Evolutionary conservation across 1,140 invertebrate species (phyloP).

Genomic region (Drosophila bocki): DNA sequence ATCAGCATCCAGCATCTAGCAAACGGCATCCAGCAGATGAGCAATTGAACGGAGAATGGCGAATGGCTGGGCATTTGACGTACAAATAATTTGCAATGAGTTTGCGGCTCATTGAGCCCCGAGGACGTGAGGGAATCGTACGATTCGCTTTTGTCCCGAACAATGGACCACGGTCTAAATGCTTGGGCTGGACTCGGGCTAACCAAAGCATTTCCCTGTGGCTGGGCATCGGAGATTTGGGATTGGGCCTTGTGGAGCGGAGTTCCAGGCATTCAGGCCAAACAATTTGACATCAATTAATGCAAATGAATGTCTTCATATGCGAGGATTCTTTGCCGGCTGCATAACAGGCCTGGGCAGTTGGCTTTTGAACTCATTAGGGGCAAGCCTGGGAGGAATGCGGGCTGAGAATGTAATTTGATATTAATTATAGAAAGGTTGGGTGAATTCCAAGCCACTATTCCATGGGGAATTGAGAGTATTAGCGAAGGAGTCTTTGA

Average conservation of each 20-base stretch:
- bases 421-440: slow-evolving; percentile 33
- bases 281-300: slow-evolving; percentile 64
- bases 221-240: slow-evolving; percentile 1
- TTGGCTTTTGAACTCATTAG: slow-evolving; percentile 46
- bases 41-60: slow-evolving; percentile 31
- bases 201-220: slow-evolving; percentile 15
- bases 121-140: slow-evolving; percentile 53
- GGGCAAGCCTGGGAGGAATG: slow-evolving; percentile 25
- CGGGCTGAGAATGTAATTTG: slow-evolving; percentile 40
- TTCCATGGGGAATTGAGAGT: background rate
- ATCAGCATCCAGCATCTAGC: slow-evolving; percentile 41
- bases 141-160: slow-evolving; percentile 34
- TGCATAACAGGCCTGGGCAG: slow-evolving; percentile 3
- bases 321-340: slow-evolving; percentile 30
- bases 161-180: slow-evolving; percentile 42
- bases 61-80: slow-evolving; percentile 58
- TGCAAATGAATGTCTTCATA: slow-evolving; percentile 59
- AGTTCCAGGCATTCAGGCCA: slow-evolving; percentile 47
- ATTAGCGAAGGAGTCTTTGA: background rate
- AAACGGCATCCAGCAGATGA: slow-evolving; percentile 21
- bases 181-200: slow-evolving; percentile 21
- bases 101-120: slow-evolving; percentile 76
- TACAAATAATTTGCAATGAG: slow-evolving; percentile 82
- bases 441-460: slow-evolving; percentile 2
- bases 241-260: background rate